Conservation (phyloP, 1,140 invertebrate species). For the Thaumatotibia leucotreta region DNA sequence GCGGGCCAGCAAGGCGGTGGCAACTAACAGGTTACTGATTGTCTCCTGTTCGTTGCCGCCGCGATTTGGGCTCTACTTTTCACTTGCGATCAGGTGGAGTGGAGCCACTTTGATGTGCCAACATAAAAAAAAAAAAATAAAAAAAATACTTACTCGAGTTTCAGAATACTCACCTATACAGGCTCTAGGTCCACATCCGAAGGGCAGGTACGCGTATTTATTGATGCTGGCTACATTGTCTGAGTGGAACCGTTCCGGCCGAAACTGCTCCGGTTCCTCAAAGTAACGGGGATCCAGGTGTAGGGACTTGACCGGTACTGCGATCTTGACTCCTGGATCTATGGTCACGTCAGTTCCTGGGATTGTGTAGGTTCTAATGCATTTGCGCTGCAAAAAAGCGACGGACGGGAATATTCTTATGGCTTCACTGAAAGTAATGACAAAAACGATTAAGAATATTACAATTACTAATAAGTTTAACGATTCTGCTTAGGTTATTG, state of each 20-base stretch:
- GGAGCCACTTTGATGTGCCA: no score
- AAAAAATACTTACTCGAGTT: background rate
- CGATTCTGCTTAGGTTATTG: background rate
- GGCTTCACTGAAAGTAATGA: background rate
- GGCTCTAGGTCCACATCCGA: background rate
- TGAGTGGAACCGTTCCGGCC: background rate
- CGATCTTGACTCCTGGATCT: background rate
- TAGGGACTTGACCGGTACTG: background rate
- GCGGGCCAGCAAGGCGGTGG: no score
- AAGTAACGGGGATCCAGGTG: background rate
- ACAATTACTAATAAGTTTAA: no score
- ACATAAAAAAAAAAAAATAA: no score
- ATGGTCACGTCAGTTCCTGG: background rate
- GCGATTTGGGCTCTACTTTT: no score
- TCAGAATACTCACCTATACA: background rate
- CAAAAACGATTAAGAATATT: background rate
- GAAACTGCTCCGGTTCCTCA: background rate
- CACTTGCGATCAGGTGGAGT: no score
- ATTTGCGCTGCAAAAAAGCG: background rate
- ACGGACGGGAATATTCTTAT: background rate
- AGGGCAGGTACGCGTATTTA: background rate
- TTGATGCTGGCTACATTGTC: background rate
- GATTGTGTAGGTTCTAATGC: background rate
- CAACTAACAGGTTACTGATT: no score
- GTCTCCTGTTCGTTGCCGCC: no score